A percentile compares a stretch with the other conserved stretches of the same genome.
These are phyloP conservation scores for Lasiommata megera DNA, from an alignment of 2,888 invertebrate genomes.

Conservation along the genomic window DNA sequence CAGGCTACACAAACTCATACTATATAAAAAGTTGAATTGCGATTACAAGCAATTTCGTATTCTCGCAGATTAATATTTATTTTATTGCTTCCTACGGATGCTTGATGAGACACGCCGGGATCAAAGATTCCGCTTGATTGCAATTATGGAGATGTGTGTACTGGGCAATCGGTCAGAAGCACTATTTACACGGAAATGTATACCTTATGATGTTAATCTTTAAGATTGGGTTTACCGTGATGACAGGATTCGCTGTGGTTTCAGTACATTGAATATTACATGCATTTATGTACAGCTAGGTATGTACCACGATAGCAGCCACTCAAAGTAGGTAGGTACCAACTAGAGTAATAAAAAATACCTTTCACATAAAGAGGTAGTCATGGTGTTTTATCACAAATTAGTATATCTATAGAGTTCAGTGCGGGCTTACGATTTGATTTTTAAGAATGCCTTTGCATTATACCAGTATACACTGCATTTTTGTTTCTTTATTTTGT, in stretches of 20 bases:
- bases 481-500: too few relatives aligned
- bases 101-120: slow-evolving; percentile 31
- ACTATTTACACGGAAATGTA: background rate
- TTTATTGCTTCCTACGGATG: slow-evolving; percentile 38
- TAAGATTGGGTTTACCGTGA: slow-evolving; percentile 3
- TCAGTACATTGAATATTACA: slow-evolving; percentile 5
- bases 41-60: slow-evolving; percentile 19
- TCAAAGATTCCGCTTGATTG: slow-evolving; percentile 36
- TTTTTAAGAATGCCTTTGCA: too few relatives aligned
- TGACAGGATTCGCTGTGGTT: background rate
- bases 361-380: background rate
- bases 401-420: too few relatives aligned
- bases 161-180: background rate
- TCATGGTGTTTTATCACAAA: too few relatives aligned
- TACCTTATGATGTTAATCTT: background rate
- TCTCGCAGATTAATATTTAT: slow-evolving; percentile 35
- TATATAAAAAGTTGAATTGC: slow-evolving; percentile 18
- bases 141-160: slow-evolving; percentile 30
- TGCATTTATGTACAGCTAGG: background rate
- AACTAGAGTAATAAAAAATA: background rate
- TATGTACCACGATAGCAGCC: background rate
- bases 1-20: background rate
- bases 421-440: too few relatives aligned
- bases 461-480: too few relatives aligned
- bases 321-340: background rate